Base-by-base conservation (phyloP, 2,797 vertebrate species). In the Hippoglossus hippoglossus region DNA sequence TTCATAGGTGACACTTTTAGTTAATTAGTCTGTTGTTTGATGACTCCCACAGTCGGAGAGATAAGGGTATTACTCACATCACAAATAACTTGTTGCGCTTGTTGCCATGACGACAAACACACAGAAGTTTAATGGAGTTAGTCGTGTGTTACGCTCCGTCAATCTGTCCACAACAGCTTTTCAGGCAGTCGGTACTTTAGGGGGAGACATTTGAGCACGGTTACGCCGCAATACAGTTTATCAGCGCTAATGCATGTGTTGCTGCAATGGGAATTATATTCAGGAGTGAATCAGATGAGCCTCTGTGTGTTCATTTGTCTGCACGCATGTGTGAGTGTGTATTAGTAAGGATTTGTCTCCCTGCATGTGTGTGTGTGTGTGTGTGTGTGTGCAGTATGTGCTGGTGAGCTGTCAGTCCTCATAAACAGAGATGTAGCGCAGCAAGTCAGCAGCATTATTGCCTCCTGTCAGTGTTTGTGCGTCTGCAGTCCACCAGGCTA, bases 1-100 rank as follows among this genome's bases (percentile, higher is more conserved):
- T 63, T 70, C 77, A 81, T 75, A 81, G 85, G 73, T 85, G 89
- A 89, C 81, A 67, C 82, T 81, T 59, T 85, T 71, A 81, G 85
- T 86, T 90, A 89, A 91, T 91, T 84, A 86, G 82, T 58, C 71
- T 80, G 76, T 83, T 87, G 86, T 89, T 81, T 82, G 82, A 87
- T 79, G 82, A 86, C 87, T 87, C 83, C 78, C 84, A 75, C 82
- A 86, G 66, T 82, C 75, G 77, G 66, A 68, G 66, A 80, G 83
- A 87, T 79, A 78, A 84, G 55, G 53, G 61, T 81, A 72, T 87
- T 83, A 80, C 74, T 85, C 85, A 77, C 73, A 53, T 67, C 71
- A 58, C 75, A 80, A 75, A 82, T 54, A 76, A 84, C 86, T 83
- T 82, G 89, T 89, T 91, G 85, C 65, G 54, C 79, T 63, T 58